These are phyloP conservation scores for Hirundo rustica DNA, from an alignment of 2,797 vertebrate species.

Conservation along the genomic window DNA sequence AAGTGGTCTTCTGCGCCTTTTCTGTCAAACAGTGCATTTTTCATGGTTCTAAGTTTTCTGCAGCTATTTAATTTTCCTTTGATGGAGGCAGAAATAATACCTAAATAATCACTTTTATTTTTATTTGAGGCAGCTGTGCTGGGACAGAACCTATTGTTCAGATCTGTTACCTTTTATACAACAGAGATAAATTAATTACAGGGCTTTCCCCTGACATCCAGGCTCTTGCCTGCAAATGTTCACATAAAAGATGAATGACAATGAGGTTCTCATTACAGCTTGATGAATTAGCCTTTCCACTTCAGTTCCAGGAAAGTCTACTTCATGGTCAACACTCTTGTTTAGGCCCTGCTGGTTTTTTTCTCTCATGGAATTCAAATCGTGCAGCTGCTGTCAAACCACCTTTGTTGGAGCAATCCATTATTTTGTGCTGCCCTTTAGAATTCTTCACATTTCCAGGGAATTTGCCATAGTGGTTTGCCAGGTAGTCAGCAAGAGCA, in stretches of 20 bases:
- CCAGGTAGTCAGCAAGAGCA: neutral
- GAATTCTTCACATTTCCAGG: neutral
- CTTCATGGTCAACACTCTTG: conserved; percentile 31
- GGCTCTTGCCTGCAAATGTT: conserved; percentile 37
- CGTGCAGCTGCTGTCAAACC: neutral
- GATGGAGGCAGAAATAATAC: neutral
- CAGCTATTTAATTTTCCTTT: neutral
- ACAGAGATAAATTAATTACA: conserved; percentile 60
- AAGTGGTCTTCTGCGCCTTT: neutral
- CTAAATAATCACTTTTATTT: conserved; percentile 23
- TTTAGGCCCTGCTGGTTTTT: neutral
- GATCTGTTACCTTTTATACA: conserved; percentile 53
- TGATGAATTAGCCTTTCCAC: conserved; percentile 59
- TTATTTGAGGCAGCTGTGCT: conserved; percentile 29
- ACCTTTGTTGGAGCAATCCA: neutral
- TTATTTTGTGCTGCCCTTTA: neutral
- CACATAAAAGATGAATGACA: conserved; percentile 60
- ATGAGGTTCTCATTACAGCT: conserved; percentile 45
- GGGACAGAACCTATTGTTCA: conserved; percentile 13
- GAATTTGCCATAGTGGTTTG: neutral
- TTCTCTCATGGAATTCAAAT: conserved; percentile 3
- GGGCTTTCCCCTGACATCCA: conserved; percentile 37
- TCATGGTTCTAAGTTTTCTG: neutral
- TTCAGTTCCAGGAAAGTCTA: conserved; percentile 31
- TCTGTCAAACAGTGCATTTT: neutral